Conservation (phyloP, 2,113 vertebrate species). For the Tachysurus vachellii region DNA sequence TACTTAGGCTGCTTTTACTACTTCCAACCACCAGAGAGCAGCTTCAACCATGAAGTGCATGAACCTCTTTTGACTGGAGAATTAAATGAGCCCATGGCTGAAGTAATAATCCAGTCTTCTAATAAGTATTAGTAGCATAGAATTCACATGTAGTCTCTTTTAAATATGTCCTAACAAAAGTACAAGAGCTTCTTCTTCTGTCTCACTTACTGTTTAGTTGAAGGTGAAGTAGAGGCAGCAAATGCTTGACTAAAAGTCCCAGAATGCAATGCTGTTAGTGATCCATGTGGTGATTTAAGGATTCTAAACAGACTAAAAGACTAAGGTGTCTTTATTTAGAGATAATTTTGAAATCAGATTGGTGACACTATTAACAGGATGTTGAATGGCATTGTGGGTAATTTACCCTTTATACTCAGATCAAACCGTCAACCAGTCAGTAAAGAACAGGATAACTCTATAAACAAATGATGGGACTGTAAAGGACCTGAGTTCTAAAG, state of each 20-base stretch:
- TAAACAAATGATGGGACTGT: not conserved
- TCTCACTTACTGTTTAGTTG: too few relatives aligned
- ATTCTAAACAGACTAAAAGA: too few relatives aligned
- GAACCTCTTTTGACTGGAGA: not conserved
- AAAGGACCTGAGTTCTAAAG: slow-evolving; percentile 12
- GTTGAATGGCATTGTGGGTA: too few relatives aligned
- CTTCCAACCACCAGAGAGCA: slow-evolving; percentile 63
- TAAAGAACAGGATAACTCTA: too few relatives aligned
- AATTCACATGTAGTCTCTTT: not conserved
- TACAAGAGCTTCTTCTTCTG: too few relatives aligned
- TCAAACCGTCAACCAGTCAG: not conserved
- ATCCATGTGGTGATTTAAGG: too few relatives aligned
- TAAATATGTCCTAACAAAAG: not conserved
- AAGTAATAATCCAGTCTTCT: not conserved
- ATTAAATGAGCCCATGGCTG: not conserved
- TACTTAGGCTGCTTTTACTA: not conserved
- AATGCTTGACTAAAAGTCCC: too few relatives aligned
- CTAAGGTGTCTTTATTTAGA: too few relatives aligned
- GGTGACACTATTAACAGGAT: too few relatives aligned
- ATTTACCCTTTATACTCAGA: not conserved
- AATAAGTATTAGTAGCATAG: not conserved
- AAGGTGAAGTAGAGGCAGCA: too few relatives aligned
- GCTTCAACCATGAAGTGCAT: slow-evolving; percentile 26
- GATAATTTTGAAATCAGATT: too few relatives aligned
- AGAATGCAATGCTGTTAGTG: too few relatives aligned